A percentile compares a stretch with the other conserved stretches of the same genome.
phyloP scores from a whole-genome alignment of 2,113 vertebrate species.

The Brienomyrus brachyistius region DNA sequence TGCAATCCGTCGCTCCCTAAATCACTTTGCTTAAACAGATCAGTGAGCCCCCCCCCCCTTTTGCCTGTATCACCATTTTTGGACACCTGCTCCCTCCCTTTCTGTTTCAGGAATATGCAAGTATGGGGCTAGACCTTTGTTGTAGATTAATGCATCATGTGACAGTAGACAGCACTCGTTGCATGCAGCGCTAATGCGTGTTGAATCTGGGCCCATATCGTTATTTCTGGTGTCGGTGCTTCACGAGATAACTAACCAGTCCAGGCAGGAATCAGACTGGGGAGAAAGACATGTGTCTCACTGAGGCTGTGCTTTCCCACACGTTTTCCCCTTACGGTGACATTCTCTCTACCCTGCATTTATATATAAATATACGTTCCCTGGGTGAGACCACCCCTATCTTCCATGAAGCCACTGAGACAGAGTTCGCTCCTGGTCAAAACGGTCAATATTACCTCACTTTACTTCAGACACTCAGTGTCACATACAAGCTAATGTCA shows the following conservation, averaged over 20 bases:
- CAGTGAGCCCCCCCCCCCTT: background rate
- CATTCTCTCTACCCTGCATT: background rate
- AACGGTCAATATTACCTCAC: background rate
- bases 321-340: background rate
- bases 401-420: background rate
- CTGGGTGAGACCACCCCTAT: background rate
- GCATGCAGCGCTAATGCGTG: too few relatives aligned
- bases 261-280: background rate
- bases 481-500: background rate
- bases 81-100: background rate
- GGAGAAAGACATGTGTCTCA: background rate
- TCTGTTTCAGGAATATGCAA: too few relatives aligned
- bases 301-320: background rate
- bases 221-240: background rate
- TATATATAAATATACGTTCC: background rate
- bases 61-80: background rate
- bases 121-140: background rate
- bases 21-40: constrained; percentile 15
- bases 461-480: background rate
- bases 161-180: background rate
- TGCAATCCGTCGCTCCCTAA: background rate
- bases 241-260: background rate
- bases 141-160: constrained; percentile 1
- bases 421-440: background rate
- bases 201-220: background rate